Evolutionary conservation across 2,888 invertebrate genomes (phyloP).

Genomic region (Tanytarsus gracilentus): DNA sequence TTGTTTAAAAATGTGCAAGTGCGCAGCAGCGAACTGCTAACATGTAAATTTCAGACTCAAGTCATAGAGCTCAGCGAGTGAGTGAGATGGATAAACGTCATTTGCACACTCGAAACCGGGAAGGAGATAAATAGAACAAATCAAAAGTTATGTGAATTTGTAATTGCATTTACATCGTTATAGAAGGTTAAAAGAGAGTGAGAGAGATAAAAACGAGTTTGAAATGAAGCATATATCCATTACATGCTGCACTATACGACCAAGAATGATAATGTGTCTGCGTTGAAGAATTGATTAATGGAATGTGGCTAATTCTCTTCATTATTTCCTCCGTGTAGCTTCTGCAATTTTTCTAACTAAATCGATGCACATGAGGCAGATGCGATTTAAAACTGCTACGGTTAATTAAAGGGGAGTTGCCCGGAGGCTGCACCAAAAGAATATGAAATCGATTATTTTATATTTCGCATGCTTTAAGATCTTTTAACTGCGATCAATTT

Average conservation of each 20-base stretch:
- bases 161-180: conserved; percentile 4
- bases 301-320: too few species aligned
- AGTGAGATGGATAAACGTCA: conserved; percentile 14
- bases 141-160: not conserved
- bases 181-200: too few species aligned
- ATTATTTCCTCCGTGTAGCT: not conserved
- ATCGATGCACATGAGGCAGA: not conserved
- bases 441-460: not conserved
- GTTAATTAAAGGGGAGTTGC: conserved; percentile 25
- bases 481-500: too few species aligned
- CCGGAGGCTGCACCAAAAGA: not conserved
- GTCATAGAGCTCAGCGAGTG: conserved; percentile 3
- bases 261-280: too few species aligned
- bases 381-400: not conserved
- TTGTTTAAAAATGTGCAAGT: not conserved
- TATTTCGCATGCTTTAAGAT: not conserved
- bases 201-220: conserved; percentile 7
- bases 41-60: conserved; percentile 2
- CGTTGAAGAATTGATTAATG: too few species aligned
- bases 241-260: too few species aligned
- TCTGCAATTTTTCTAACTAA: not conserved
- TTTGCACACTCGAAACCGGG: not conserved
- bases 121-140: not conserved
- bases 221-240: not conserved
- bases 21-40: not conserved